Percentiles rank a stretch among this genome's conserved stretches.
These are phyloP conservation scores for Notiomystis cincta DNA, from an alignment of 2,113 vertebrate species.

Conservation along the genomic window DNA sequence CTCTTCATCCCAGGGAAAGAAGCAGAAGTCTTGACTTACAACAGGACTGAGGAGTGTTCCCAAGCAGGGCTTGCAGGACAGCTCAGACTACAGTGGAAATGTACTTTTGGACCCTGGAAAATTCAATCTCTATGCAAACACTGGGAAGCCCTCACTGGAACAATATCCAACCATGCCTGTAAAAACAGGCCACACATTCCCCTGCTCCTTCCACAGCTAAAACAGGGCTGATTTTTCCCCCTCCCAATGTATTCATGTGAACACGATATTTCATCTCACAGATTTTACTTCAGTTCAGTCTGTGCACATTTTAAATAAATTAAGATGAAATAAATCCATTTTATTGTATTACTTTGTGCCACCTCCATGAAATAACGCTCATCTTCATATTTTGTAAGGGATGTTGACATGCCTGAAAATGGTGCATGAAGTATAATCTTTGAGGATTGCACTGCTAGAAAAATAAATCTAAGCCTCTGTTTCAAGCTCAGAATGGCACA, in stretches of 20 bases:
- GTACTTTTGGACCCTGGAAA: neutral
- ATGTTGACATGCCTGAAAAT: conserved; percentile 77
- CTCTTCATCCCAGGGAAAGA: neutral
- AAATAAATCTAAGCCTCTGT: conserved; percentile 75
- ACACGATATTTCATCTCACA: conserved; percentile 70
- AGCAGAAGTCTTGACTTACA: neutral
- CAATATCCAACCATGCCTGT: neutral
- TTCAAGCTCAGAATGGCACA: conserved; percentile 63
- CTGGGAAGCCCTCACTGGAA: neutral
- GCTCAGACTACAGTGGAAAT: neutral
- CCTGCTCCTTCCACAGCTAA: conserved; percentile 42
- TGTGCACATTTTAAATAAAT: conserved; percentile 78
- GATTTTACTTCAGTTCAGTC: conserved; percentile 72
- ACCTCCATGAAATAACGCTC: conserved; percentile 77
- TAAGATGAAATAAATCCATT: conserved; percentile 78
- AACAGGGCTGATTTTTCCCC: conserved; percentile 22
- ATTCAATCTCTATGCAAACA: neutral
- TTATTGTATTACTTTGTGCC: conserved; percentile 76
- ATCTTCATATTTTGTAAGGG: conserved; percentile 70
- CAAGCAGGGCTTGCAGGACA: neutral
- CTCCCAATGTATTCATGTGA: conserved; percentile 66
- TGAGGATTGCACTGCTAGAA: conserved; percentile 65
- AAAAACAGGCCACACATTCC: neutral
- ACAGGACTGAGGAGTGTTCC: neutral
- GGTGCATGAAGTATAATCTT: conserved; percentile 74